Conservation (phyloP, 2,113 vertebrate species). For the Xenus cinereus region DNA sequence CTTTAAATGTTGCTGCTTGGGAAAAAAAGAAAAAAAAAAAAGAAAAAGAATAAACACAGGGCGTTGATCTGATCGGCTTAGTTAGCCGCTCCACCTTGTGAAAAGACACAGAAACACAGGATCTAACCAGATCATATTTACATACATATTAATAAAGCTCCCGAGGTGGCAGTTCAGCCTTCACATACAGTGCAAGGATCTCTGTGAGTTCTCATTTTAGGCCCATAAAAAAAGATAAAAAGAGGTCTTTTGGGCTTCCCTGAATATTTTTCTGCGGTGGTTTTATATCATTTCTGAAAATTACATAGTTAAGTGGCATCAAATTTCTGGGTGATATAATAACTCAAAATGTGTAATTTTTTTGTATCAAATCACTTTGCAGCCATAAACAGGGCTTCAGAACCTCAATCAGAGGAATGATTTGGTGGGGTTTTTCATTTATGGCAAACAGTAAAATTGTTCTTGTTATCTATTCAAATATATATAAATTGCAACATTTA, state of each 20-base stretch:
- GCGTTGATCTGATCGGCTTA: background rate
- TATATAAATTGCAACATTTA: conserved; percentile 36
- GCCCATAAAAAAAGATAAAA: conserved; percentile 55
- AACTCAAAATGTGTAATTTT: conserved; percentile 33
- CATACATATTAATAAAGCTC: conserved; percentile 50
- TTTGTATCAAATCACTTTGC: conserved; percentile 36
- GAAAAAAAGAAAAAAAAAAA: background rate
- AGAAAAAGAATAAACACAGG: background rate
- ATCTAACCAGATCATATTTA: conserved; percentile 42
- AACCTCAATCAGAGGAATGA: conserved; percentile 35
- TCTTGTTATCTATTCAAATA: conserved; percentile 61
- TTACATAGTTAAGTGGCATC: conserved; percentile 68
- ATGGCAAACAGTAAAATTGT: conserved; percentile 44
- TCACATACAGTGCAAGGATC: conserved; percentile 27
- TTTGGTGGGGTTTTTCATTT: conserved; percentile 29
- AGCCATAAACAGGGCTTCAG: conserved; percentile 52
- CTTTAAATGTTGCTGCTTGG: background rate
- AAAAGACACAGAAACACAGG: conserved; percentile 10
- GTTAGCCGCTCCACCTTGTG: conserved; percentile 45
- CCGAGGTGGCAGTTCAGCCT: conserved; percentile 42
- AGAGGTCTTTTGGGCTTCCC: conserved; percentile 59
- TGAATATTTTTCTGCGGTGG: conserved; percentile 48
- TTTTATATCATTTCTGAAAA: conserved; percentile 63
- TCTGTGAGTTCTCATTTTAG: conserved; percentile 57
- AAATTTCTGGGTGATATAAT: conserved; percentile 58